Conservation (phyloP, 2,888 invertebrate species). For the Synanthedon vespiformis region DNA sequence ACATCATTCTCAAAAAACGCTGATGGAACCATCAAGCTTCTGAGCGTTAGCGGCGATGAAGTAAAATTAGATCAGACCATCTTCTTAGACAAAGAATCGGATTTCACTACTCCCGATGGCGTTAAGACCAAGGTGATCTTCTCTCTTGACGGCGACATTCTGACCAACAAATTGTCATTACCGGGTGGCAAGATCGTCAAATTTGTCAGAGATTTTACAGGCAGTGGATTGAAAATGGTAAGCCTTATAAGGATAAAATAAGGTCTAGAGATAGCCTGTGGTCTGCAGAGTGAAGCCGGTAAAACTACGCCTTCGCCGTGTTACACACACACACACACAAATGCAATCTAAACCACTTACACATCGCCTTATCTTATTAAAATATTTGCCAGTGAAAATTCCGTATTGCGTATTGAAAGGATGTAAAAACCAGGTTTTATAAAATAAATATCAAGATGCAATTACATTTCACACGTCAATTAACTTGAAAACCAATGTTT, state of each 20-base stretch:
- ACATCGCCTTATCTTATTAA: too few species aligned
- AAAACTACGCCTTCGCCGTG: too few species aligned
- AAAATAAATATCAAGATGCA: too few species aligned
- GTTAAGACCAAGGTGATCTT: conserved; percentile 3
- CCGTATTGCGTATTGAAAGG: too few species aligned
- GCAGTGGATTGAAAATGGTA: conserved; percentile 8
- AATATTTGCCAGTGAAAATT: too few species aligned
- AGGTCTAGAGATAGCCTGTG: too few species aligned
- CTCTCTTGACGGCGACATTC: conserved; percentile 6
- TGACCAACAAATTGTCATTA: conserved; percentile 6
- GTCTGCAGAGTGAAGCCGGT: too few species aligned
- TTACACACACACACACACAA: too few species aligned
- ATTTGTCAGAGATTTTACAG: conserved; percentile 7
- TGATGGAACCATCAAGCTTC: conserved; percentile 8
- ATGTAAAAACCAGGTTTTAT: too few species aligned
- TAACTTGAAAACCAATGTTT: too few species aligned
- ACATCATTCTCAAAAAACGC: conserved; percentile 8
- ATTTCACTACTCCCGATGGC: conserved; percentile 9
- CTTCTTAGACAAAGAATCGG: conserved; percentile 3
- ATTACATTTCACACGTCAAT: too few species aligned
- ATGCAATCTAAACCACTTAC: too few species aligned
- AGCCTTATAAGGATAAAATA: background rate
- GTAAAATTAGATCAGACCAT: conserved; percentile 6
- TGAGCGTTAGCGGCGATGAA: conserved; percentile 2
- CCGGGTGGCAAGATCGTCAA: conserved; percentile 5